Base-by-base conservation (phyloP, 1,140 invertebrate species). In the Saccostrea glomerata region DNA sequence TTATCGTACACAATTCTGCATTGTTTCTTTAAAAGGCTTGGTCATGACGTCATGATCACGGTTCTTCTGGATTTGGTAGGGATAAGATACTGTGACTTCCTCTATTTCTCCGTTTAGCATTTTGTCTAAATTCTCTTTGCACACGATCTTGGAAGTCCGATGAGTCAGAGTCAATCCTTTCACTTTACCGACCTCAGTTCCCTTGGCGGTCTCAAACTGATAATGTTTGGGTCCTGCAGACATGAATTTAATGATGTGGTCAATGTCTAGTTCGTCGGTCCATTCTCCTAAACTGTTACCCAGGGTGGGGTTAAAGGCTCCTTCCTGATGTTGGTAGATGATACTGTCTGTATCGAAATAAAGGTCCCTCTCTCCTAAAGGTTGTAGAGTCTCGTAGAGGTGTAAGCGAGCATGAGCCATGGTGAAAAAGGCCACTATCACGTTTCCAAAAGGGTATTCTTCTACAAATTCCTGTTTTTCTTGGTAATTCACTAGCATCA, bases 361-460 rank as follows among this genome's bases (percentile, higher is more conserved):
- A 0, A 95, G 86, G 2, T 92, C 92, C 17, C 91, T 63, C 2
- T 91, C 58, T 23, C 89, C 92, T 20, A 95, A 86, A 58, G 88
- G 30, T 2, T 36, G 30, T 36, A 36, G 30, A 36, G 30, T 36
- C 30, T 36, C 30, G 30, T 36, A 36, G 30, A 95, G 90, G 87
- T 95, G 92, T 17, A 95, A 85, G 2, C 95, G 86, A 1, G 94
- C 95, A 84, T 95, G 93, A 20, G 94, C 92, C 3, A 95, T 95
- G 9, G 93, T 94, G 84, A 92, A 95, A 0, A 92, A 92, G 4
- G 94, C 94, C 6, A 95, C 90, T 4, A 93, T 86, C 12, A 95
- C 93, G 86, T 94, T 95, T 25, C 84, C 56, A 25, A 85, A 85
- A 15, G 25, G 54, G 25, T 13, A 58, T 6, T 47, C 40, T 12